Evolutionary conservation across 2,888 invertebrate genomes (phyloP).

Genomic region (Elmis aenea): DNA sequence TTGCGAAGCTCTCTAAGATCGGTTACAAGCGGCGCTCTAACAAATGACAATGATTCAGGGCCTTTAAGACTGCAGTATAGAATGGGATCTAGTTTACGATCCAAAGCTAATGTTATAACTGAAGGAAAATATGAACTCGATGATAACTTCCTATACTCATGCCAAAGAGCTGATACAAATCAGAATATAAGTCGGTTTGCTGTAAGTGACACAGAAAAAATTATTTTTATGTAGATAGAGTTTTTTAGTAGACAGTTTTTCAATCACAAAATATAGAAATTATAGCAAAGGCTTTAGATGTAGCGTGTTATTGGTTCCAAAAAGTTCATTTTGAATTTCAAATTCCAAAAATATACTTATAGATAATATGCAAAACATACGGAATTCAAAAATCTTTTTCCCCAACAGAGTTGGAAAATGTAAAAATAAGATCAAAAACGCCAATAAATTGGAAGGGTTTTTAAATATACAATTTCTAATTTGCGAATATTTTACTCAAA

Average conservation of each 20-base stretch:
- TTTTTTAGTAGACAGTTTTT: background rate
- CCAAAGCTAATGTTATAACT: conserved; percentile 47
- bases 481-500: no score
- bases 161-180: conserved; percentile 29
- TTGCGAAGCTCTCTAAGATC: conserved; percentile 29
- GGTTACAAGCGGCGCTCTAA: conserved; percentile 29
- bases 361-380: no score
- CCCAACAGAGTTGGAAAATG: no score
- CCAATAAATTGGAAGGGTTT: no score
- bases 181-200: conserved; percentile 30
- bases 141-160: conserved; percentile 30
- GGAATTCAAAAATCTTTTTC: no score
- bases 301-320: no score
- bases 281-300: no score
- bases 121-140: conserved; percentile 25
- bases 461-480: no score
- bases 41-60: conserved; percentile 28
- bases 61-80: conserved; percentile 36
- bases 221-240: conserved; percentile 3
- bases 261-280: background rate
- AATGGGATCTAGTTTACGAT: conserved; percentile 29
- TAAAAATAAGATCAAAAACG: no score
- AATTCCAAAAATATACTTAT: no score
- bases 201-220: conserved; percentile 31
- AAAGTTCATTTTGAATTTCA: no score